Percentiles rank a stretch among this genome's conserved stretches.
phyloP scores from a whole-genome alignment of 2,113 vertebrate species.

The Mugil cephalus region DNA sequence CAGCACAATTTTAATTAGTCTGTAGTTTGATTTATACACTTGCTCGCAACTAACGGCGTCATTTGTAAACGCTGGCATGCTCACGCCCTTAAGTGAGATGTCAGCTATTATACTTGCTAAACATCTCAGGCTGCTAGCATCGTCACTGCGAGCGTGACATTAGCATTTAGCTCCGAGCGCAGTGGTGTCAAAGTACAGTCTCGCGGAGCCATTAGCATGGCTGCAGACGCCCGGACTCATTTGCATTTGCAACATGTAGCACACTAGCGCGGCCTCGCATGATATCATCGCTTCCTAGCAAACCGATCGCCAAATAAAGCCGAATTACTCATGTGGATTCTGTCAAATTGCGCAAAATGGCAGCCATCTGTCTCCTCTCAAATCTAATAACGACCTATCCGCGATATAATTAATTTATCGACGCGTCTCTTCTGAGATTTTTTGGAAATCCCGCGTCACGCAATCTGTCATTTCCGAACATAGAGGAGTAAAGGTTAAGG shows the following conservation, averaged over 20 bases:
- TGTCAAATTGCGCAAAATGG: neutral
- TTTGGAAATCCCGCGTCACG: constrained; percentile 32
- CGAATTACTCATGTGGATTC: neutral
- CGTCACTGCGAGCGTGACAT: neutral
- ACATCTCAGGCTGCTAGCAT: neutral
- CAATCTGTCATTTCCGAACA: constrained; percentile 54
- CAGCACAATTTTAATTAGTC: too few species aligned
- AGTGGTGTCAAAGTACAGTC: neutral
- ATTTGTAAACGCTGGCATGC: neutral
- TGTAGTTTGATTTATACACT: neutral
- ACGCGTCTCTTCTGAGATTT: constrained; percentile 14
- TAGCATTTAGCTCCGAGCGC: constrained; percentile 6
- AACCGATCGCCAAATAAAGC: neutral
- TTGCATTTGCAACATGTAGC: neutral
- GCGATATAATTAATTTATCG: constrained; percentile 47
- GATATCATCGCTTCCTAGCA: neutral
- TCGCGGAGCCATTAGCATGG: neutral
- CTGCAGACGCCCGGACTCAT: neutral
- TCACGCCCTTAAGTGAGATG: neutral
- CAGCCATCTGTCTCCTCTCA: constrained; percentile 29
- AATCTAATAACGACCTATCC: constrained; percentile 35
- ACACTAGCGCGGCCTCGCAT: neutral
- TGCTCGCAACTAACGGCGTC: neutral
- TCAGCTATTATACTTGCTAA: neutral
- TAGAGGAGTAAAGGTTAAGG: constrained; percentile 64